phyloP scores from a whole-genome alignment of 2,113 vertebrate genomes.

The Rhabdornis inornatus region DNA sequence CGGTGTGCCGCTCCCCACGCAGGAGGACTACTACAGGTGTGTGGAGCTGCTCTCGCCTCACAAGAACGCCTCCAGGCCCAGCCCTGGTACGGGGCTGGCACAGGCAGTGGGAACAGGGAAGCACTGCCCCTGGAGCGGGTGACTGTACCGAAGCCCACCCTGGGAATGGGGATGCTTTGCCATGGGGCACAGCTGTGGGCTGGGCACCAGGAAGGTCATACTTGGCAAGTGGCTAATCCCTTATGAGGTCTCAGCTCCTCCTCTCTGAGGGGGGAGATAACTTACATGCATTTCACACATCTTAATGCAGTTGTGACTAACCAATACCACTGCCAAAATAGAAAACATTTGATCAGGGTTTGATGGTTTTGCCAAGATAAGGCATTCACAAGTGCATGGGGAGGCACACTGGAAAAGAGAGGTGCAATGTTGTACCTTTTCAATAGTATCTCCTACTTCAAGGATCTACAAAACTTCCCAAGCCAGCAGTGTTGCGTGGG shows the following conservation, averaged over 20 bases:
- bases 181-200: not conserved
- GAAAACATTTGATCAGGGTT: not conserved
- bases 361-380: not conserved
- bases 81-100: not conserved
- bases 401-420: not conserved
- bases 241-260: not conserved
- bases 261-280: not conserved
- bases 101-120: not conserved
- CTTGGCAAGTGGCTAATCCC: not conserved
- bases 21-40: conserved; percentile 96
- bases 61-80: too few species aligned
- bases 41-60: not conserved
- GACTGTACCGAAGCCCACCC: not conserved
- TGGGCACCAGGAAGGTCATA: not conserved
- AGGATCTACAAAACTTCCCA: not conserved
- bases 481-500: not conserved
- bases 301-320: not conserved
- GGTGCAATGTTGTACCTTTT: not conserved
- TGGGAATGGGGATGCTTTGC: not conserved
- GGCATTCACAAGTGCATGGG: not conserved
- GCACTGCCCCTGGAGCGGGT: not conserved
- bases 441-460: not conserved
- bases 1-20: conserved; percentile 79
- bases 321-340: not conserved
- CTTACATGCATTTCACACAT: not conserved